Base-by-base conservation (phyloP, 53 echinoderm and acorn worm genomes). In the Astropecten irregularis region DNA sequence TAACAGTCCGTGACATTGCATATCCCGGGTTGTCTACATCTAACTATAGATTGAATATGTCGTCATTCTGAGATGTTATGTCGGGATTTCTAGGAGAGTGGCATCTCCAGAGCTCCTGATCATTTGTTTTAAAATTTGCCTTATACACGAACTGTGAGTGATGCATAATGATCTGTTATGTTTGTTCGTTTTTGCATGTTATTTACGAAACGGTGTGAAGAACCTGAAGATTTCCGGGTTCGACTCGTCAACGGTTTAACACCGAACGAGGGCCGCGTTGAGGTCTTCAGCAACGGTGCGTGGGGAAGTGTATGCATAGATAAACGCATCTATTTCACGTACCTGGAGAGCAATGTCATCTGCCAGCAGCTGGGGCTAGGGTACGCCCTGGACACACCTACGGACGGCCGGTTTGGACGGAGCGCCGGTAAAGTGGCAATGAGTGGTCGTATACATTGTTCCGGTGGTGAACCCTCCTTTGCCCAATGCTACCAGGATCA, bases 361-460 rank as follows among this genome's bases (percentile, higher is more conserved):
- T 76, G 76, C 56, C 26, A 13, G 22, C 76, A 76, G 57, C 76
- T 76, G 14, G 76, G 76, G 15, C 26, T 56, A 9, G 76, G 76
- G 8, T 76, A 76, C 76, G 76, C 56, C 39, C 55, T 56, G 39
- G 76, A 76, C 14, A 23, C 76, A 25, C 76, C 76, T 4, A 10
- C 22, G 57, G 76, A 56, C 26, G 76, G 15, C 26, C 55, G 58
- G 39, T 76, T 76, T 14, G 76, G 76, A 22, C 76, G 76, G 0
- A 57, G 57, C 76, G 18, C 40, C 2, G 56, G 55, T 26, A 39
- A 56, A 22, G 76, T 76, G 37, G 55, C 54, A n/a, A 19, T 52
- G 16, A 53, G 73, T 22, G 54, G 40, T 2, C 5, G 2, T 0
- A 15, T 76, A 56, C 3, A 1, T 20, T 76, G 76, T 16, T 22